These are phyloP conservation scores for Drosophila rubida DNA, from an alignment of 2,888 invertebrate species.

Conservation along the genomic window DNA sequence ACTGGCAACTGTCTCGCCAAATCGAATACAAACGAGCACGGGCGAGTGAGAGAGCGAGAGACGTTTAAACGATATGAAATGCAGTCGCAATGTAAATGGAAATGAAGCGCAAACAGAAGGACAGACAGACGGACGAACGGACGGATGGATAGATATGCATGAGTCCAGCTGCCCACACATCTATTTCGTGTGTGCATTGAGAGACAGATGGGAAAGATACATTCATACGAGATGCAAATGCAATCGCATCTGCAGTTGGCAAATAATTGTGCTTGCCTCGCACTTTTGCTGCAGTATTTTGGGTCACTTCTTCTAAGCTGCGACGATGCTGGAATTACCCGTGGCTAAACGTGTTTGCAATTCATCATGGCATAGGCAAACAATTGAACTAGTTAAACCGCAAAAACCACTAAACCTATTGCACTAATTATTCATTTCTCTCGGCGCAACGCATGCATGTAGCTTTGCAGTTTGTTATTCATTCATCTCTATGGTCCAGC, in stretches of 20 bases:
- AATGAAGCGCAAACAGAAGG: constrained; percentile 27
- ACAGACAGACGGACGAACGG: not conserved
- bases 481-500: not conserved
- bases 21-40: constrained; percentile 23
- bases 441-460: not conserved
- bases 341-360: constrained; percentile 42
- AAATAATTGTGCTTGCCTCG: constrained; percentile 12
- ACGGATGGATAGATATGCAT: not conserved
- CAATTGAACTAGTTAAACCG: constrained; percentile 16
- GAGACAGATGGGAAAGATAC: constrained; percentile 5
- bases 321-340: constrained; percentile 17
- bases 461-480: constrained; percentile 11
- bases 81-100: constrained; percentile 36
- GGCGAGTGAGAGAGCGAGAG: no score
- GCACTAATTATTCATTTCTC: constrained; percentile 53
- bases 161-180: constrained; percentile 53
- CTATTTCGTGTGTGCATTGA: not conserved
- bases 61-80: constrained; percentile 30
- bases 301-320: constrained; percentile 11
- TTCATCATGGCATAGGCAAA: constrained; percentile 43
- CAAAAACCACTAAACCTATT: constrained; percentile 46
- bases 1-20: constrained; percentile 33
- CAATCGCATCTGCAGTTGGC: constrained; percentile 3
- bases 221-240: not conserved
- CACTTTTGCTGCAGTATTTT: constrained; percentile 9